Conservation (phyloP, 1,140 invertebrate genomes). For the Microplitis demolitor region DNA sequence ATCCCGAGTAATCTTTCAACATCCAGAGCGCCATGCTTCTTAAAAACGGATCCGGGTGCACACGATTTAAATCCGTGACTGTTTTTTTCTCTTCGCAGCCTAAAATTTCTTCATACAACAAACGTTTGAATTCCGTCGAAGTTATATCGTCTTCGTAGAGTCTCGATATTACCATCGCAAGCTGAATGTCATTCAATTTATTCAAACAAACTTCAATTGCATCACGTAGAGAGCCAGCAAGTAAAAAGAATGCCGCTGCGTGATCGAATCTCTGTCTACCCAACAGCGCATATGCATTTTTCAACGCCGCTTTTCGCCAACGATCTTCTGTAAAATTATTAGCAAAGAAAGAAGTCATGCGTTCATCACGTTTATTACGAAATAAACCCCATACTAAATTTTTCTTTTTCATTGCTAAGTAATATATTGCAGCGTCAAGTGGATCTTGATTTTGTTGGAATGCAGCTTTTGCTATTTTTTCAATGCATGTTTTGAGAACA, state of each 20-base stretch:
- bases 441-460: conserved; percentile 92
- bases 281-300: conserved; percentile 95
- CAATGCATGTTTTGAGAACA: conserved; percentile 83
- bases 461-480: conserved; percentile 90
- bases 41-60: conserved; percentile 94
- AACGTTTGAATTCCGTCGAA: conserved; percentile 73
- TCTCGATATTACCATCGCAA: conserved; percentile 92
- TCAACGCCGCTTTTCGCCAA: conserved; percentile 95
- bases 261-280: conserved; percentile 95
- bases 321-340: conserved; percentile 93
- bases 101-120: conserved; percentile 80
- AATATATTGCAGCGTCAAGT: conserved; percentile 96
- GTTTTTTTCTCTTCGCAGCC: conserved; percentile 74
- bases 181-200: conserved; percentile 93
- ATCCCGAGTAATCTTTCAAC: conserved; percentile 87
- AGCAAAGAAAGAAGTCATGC: conserved; percentile 94
- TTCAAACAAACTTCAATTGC: conserved; percentile 92
- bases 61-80: conserved; percentile 72
- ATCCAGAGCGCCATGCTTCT: conserved; percentile 98
- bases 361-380: conserved; percentile 82
- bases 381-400: conserved; percentile 96
- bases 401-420: conserved; percentile 98
- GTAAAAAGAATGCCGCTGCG: conserved; percentile 93
- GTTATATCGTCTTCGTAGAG: conserved; percentile 85
- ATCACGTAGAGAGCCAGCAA: conserved; percentile 92